Conservation (phyloP, 2,113 vertebrate species). For the Peucedramus taeniatus region DNA sequence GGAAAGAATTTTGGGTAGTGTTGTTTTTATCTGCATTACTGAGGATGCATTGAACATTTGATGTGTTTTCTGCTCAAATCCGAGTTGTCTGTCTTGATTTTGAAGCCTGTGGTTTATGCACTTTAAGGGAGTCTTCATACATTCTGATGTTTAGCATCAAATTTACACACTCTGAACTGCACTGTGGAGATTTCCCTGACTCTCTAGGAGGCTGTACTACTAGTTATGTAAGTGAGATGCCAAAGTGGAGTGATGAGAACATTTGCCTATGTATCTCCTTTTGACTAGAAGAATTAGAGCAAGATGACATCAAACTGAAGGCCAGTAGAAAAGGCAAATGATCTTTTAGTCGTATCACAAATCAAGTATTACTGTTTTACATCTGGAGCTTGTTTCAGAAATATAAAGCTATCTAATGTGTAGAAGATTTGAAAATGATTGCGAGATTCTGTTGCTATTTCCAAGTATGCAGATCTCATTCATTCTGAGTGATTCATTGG, state of each 20-base stretch:
- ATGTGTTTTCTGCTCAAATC: background rate
- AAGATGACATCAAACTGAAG: background rate
- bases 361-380: background rate
- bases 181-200: background rate
- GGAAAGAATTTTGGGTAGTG: background rate
- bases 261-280: background rate
- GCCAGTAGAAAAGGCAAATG: background rate
- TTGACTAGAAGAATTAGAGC: background rate
- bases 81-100: background rate
- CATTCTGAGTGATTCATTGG: slow-evolving; percentile 14
- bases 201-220: background rate
- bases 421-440: background rate
- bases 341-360: background rate
- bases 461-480: background rate
- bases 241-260: background rate
- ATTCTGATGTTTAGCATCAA: background rate
- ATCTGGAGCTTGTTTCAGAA: slow-evolving; percentile 19
- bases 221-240: background rate
- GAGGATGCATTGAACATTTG: background rate
- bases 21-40: background rate
- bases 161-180: background rate
- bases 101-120: background rate
- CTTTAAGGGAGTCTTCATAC: background rate
- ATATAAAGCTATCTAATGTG: background rate
- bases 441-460: background rate